phyloP scores from a whole-genome alignment of 2,113 vertebrate species.

The Pristiophorus japonicus region DNA sequence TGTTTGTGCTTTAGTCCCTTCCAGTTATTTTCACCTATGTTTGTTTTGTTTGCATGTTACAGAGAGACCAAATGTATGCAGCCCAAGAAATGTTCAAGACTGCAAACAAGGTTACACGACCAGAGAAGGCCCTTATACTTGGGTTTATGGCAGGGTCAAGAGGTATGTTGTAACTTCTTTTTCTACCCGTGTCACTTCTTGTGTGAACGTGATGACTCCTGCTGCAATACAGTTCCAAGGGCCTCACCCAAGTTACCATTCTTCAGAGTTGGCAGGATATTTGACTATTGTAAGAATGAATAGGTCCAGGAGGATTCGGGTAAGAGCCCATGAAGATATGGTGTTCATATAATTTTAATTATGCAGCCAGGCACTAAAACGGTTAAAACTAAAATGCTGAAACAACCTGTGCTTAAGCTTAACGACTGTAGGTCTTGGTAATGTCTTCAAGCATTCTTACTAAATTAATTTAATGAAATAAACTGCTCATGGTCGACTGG shows the following conservation, averaged over 20 bases:
- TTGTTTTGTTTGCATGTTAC: constrained; percentile 37
- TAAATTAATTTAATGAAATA: background rate
- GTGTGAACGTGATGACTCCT: background rate
- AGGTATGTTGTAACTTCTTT: constrained; percentile 57
- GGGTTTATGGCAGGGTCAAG: constrained; percentile 98
- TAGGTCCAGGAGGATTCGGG: background rate
- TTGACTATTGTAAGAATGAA: background rate
- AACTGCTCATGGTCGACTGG: background rate
- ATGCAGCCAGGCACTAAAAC: background rate
- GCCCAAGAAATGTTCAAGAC: constrained; percentile 99
- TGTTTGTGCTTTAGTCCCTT: background rate
- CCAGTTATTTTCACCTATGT: constrained; percentile 30
- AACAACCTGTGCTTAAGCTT: too few relatives aligned
- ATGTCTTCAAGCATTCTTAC: too few relatives aligned
- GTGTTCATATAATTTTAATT: background rate
- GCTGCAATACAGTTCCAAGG: background rate
- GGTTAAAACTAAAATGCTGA: background rate
- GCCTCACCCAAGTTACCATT: background rate
- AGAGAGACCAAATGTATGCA: constrained; percentile 95
- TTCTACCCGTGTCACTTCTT: background rate
- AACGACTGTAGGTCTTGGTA: too few relatives aligned
- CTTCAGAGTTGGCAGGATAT: background rate
- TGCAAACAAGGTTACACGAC: constrained; percentile 94
- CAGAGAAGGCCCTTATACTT: constrained; percentile 94
- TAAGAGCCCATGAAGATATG: background rate